These are phyloP conservation scores for Opisthograptis luteolata DNA, from an alignment of 2,888 invertebrate species.

Conservation along the genomic window DNA sequence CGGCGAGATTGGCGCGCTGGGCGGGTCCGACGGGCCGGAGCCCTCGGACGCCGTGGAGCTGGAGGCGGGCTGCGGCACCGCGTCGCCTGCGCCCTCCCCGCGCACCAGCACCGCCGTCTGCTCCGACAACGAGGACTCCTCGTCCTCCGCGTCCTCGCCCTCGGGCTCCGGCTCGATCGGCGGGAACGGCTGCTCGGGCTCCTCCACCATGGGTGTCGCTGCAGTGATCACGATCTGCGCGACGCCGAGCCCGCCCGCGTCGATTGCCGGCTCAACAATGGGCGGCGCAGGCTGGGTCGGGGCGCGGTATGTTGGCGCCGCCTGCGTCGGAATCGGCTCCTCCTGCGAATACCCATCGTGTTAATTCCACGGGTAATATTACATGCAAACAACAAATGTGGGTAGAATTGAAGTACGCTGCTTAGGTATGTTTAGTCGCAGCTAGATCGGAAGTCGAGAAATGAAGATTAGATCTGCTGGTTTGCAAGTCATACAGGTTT, in stretches of 20 bases:
- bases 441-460: neutral
- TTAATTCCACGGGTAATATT: neutral
- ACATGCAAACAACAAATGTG: neutral
- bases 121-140: conserved; percentile 77
- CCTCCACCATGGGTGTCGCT: conserved; percentile 96
- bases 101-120: conserved; percentile 76
- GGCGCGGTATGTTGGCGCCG: conserved; percentile 34
- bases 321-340: conserved; percentile 47
- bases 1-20: conserved; percentile 80
- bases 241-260: conserved; percentile 89
- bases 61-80: conserved; percentile 84
- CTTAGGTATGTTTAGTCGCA: neutral
- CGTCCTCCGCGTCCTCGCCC: conserved; percentile 63
- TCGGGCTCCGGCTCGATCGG: conserved; percentile 68
- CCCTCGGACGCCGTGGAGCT: conserved; percentile 88
- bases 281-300: conserved; percentile 46
- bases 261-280: conserved; percentile 69
- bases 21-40: conserved; percentile 86
- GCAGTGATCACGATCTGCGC: conserved; percentile 97
- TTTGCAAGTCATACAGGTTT: neutral
- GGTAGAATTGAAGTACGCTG: neutral
- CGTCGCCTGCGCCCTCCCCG: conserved; percentile 84
- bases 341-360: conserved; percentile 31
- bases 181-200: conserved; percentile 92
- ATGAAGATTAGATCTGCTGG: neutral